Percentiles rank a stretch among this genome's conserved stretches.
phyloP scores from a whole-genome alignment of 1,140 invertebrate genomes.

The Drosophila chauvacae region DNA sequence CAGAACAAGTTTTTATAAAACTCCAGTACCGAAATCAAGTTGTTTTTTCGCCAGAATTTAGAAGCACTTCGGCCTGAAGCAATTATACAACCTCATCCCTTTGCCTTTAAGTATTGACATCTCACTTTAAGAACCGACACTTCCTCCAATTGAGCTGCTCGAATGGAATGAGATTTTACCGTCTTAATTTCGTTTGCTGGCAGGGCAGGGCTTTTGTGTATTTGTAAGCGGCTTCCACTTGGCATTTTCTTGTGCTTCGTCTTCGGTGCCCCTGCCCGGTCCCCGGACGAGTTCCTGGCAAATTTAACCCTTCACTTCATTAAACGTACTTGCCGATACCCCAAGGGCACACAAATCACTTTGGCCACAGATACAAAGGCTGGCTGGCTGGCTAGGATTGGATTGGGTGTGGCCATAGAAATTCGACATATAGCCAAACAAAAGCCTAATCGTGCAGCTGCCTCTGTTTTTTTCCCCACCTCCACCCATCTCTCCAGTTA shows the following conservation, averaged over 20 bases:
- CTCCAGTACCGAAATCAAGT: background rate
- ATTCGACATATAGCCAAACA: slow-evolving; percentile 80
- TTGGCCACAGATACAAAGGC: slow-evolving; percentile 71
- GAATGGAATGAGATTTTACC: slow-evolving; percentile 31
- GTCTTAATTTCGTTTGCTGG: slow-evolving; percentile 31
- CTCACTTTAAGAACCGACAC: slow-evolving; percentile 36
- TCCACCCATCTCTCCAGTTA: slow-evolving; percentile 16
- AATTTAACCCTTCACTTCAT: slow-evolving; percentile 82
- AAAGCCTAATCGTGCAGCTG: slow-evolving; percentile 81
- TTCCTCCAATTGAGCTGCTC: slow-evolving; percentile 45
- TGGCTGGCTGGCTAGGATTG: slow-evolving; percentile 12
- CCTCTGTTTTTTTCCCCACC: slow-evolving; percentile 3
- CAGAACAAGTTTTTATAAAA: too few relatives aligned
- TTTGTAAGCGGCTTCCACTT: slow-evolving; percentile 60
- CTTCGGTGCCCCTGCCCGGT: background rate
- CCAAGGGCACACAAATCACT: slow-evolving; percentile 77
- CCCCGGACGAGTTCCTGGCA: slow-evolving; percentile 36
- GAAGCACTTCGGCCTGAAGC: background rate
- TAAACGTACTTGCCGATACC: slow-evolving; percentile 74
- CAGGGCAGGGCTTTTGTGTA: slow-evolving; percentile 32
- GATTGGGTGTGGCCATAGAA: slow-evolving; percentile 75
- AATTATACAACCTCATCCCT: background rate
- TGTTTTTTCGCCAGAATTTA: background rate
- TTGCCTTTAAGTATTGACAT: slow-evolving; percentile 5
- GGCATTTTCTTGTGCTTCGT: slow-evolving; percentile 17